These are phyloP conservation scores for Rotaria sp. DNA, from an alignment of 2,888 invertebrate genomes.

Conservation along the genomic window DNA sequence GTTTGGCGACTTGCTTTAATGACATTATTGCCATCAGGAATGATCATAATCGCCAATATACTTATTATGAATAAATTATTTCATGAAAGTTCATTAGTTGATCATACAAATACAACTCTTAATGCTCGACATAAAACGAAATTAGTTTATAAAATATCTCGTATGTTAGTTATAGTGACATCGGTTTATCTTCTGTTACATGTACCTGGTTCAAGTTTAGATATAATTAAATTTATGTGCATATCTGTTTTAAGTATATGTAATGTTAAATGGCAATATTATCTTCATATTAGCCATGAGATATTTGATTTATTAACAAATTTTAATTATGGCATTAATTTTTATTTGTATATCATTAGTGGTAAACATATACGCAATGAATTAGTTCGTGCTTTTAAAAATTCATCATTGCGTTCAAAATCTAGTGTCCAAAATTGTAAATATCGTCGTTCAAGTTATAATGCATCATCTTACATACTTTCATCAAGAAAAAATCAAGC, in stretches of 20 bases:
- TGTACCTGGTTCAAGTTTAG: slow-evolving; percentile 18
- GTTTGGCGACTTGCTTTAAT: neutral
- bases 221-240: slow-evolving; percentile 7
- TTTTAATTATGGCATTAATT: slow-evolving; percentile 27
- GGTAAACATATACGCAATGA: slow-evolving; percentile 15
- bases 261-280: neutral
- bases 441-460: neutral
- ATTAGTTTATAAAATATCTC: neutral
- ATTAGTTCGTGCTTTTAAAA: neutral
- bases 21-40: neutral
- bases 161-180: neutral
- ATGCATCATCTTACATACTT: neutral
- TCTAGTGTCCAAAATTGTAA: neutral
- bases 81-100: neutral
- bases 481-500: neutral
- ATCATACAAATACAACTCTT: neutral
- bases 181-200: neutral
- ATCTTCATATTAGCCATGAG: neutral
- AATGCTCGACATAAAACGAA: neutral
- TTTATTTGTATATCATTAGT: slow-evolving; percentile 18
- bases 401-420: neutral
- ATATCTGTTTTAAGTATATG: neutral
- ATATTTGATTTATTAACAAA: slow-evolving; percentile 27
- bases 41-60: neutral
- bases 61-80: neutral